Evolutionary conservation across 2,113 vertebrate species (phyloP).

Genomic region (Notarius quadriscutis): DNA sequence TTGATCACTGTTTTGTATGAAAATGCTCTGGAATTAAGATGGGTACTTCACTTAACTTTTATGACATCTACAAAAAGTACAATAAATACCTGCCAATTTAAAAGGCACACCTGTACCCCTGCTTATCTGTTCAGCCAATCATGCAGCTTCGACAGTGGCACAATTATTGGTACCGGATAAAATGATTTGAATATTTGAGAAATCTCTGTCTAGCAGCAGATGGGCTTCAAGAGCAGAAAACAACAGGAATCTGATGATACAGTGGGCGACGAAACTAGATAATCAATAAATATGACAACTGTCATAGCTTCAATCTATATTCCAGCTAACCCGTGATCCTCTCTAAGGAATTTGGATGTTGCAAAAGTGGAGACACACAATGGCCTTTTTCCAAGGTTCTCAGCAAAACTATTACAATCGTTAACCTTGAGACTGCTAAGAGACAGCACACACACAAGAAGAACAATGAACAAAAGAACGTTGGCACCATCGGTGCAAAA

Average conservation of each 20-base stretch:
- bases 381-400: slow-evolving; percentile 64
- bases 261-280: not conserved
- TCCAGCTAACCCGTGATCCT: not conserved
- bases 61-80: not conserved
- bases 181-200: not conserved
- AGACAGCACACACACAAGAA: slow-evolving; percentile 65
- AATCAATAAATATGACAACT: not conserved
- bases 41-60: not conserved
- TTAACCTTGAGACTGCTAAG: slow-evolving; percentile 66
- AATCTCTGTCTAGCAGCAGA: not conserved
- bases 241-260: not conserved
- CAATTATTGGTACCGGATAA: not conserved
- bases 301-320: not conserved
- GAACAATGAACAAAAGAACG: slow-evolving; percentile 50
- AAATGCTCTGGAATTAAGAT: not conserved
- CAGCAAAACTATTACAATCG: slow-evolving; percentile 42
- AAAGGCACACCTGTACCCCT: not conserved
- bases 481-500: not conserved
- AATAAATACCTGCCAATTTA: not conserved
- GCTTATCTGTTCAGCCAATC: not conserved
- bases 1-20: not conserved
- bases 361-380: not conserved
- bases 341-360: not conserved
- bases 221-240: not conserved
- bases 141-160: not conserved